Evolutionary conservation across 1,140 invertebrate species (phyloP).

Genomic region (Eciton burchellii): DNA sequence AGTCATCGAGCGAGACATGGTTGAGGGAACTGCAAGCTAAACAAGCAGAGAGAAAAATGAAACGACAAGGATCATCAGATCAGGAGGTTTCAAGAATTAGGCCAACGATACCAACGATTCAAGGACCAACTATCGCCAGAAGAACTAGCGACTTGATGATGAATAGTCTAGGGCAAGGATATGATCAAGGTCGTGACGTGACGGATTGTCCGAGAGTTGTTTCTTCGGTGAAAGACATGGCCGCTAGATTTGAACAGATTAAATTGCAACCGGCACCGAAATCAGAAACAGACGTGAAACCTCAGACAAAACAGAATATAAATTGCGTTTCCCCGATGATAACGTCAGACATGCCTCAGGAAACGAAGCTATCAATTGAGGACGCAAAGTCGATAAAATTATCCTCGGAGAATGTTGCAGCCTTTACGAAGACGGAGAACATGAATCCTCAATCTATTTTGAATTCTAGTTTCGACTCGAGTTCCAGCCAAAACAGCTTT

Average conservation of each 20-base stretch:
- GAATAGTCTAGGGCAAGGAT: conserved; percentile 72
- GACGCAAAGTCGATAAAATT: conserved; percentile 54
- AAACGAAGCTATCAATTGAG: conserved; percentile 49
- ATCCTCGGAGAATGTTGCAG: conserved; percentile 63
- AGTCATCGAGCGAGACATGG: conserved; percentile 88
- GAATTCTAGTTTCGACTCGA: conserved; percentile 78
- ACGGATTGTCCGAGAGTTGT: conserved; percentile 79
- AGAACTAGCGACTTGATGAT: conserved; percentile 83
- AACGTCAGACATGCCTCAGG: conserved; percentile 56
- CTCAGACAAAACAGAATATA: conserved; percentile 58
- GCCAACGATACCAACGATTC: conserved; percentile 51
- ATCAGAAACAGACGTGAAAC: conserved; percentile 69
- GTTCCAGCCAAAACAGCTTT: conserved; percentile 77
- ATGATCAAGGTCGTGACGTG: conserved; percentile 80
- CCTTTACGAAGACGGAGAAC: conserved; percentile 73
- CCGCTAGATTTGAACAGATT: conserved; percentile 92
- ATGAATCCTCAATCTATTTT: conserved; percentile 57
- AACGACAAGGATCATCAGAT: conserved; percentile 83
- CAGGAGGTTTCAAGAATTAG: conserved; percentile 79
- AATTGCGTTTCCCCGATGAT: conserved; percentile 65
- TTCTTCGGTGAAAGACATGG: conserved; percentile 91
- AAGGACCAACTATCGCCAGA: conserved; percentile 75
- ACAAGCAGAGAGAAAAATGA: conserved; percentile 88
- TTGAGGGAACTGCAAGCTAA: conserved; percentile 92
- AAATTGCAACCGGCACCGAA: conserved; percentile 76